These are phyloP conservation scores for Trachurus trachurus DNA, from an alignment of 2,797 vertebrate genomes.

Conservation along the genomic window DNA sequence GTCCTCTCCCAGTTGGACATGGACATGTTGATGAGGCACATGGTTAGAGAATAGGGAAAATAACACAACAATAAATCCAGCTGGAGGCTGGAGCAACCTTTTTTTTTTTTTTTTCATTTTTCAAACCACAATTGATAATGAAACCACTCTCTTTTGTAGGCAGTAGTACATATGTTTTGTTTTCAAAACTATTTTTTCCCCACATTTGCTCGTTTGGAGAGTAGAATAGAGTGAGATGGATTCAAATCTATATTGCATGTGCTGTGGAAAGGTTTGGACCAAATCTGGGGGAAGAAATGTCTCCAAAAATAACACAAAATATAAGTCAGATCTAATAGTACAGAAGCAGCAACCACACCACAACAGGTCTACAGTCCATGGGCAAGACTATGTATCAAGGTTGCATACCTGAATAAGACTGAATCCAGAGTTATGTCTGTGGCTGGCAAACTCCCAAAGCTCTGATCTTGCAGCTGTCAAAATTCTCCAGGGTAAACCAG, in stretches of 20 bases:
- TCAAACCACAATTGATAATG: conserved; percentile 20
- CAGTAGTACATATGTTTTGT: conserved; percentile 3
- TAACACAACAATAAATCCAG: conserved; percentile 3
- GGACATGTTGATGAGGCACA: conserved; percentile 9
- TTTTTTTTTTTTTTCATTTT: conserved; percentile 5
- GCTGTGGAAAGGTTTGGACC: not conserved
- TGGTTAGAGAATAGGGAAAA: conserved; percentile 5
- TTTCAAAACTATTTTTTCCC: not conserved
- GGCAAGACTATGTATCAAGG: conserved; percentile 7
- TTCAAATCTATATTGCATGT: not conserved
- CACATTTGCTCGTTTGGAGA: conserved; percentile 10
- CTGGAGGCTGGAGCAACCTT: not conserved
- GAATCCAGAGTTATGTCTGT: conserved; percentile 29
- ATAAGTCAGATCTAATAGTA: not conserved
- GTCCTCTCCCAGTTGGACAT: conserved; percentile 15
- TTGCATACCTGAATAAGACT: conserved; percentile 11
- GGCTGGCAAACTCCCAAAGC: conserved; percentile 29
- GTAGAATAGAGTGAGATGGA: not conserved
- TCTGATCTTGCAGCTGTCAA: conserved; percentile 35
- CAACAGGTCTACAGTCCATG: conserved; percentile 8
- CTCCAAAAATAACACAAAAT: not conserved
- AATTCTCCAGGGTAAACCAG: conserved; percentile 15
- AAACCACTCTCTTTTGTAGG: not conserved
- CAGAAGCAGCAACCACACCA: conserved; percentile 4
- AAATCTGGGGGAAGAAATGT: not conserved